Evolutionary conservation across 1,140 invertebrate genomes (phyloP).

Genomic region (Dinoponera quadriceps): DNA sequence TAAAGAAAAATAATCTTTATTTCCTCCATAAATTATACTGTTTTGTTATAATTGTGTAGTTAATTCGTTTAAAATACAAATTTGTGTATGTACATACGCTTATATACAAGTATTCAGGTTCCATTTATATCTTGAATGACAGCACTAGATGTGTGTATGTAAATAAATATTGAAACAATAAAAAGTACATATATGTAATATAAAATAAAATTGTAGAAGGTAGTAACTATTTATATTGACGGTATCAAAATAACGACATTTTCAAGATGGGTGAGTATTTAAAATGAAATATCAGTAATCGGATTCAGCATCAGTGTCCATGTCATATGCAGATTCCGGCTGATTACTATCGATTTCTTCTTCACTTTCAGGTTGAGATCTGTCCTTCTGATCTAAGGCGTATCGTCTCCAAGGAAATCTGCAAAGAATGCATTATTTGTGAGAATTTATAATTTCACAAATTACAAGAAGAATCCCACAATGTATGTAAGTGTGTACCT

Average conservation of each 20-base stretch:
- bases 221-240: no score
- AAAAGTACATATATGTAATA: not conserved
- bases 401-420: slow-evolving; percentile 83
- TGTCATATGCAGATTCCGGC: slow-evolving; percentile 74
- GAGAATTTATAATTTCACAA: not conserved
- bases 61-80: not conserved
- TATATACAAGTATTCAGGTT: no score
- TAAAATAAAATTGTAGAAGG: no score
- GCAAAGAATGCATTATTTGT: slow-evolving; percentile 40
- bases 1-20: not conserved
- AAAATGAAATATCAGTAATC: slow-evolving; percentile 63
- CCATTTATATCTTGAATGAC: not conserved
- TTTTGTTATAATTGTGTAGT: not conserved
- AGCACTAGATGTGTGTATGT: not conserved
- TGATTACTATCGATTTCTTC: slow-evolving; percentile 79
- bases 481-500: slow-evolving; percentile 75
- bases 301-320: slow-evolving; percentile 80
- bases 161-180: not conserved
- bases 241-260: not conserved
- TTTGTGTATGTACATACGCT: not conserved
- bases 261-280: not conserved
- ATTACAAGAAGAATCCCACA: not conserved
- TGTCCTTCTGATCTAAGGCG: slow-evolving; percentile 78
- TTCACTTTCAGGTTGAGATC: slow-evolving; percentile 80
- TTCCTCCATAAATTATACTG: not conserved